Evolutionary conservation across 2,113 vertebrate species (phyloP), one percentile per base, ranked within the genome.

Genomic region (Thunnus thynnus): DNA sequence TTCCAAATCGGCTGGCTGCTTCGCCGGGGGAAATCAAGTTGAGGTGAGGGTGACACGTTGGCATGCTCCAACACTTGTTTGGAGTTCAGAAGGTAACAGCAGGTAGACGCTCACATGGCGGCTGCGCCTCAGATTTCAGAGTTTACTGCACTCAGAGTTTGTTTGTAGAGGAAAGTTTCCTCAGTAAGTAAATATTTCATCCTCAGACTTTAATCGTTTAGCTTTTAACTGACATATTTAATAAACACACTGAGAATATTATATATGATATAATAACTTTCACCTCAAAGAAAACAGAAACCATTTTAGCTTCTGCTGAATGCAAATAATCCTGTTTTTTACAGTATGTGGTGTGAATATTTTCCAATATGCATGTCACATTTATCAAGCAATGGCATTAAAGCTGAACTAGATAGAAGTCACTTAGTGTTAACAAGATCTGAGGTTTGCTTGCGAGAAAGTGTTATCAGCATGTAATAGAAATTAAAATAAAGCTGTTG

Each of bases 21-120:
- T 79, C 55, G 4, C 71, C 51, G 13, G 58, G 75, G 88, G 88
- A 82, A 75, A 78, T 84, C 71, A 56, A 83, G 84, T 72, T 13
- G 85, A 81, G 63, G 52, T 41, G 51, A 72, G 58, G 73, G 60
- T 1, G 69, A 72, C 64, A 52, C 69, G 1, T 63, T 51, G 54
- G 20, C 16, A 0, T 44, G 54, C 73, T 83, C 79, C 55, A 57
- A 76, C 62, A 56, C 67, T 78, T 79, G 72, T 80, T 82, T 73
- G 75, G 78, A 80, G 76, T 83, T 83, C 69, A 82, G 78, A 56
- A 68, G 70, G 76, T 25, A 72, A 54, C 76, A 58, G 66, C 76
- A 80, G 86, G 82, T 82, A 69, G 82, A 82, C 5, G 10, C 47
- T 56, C 41, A 50, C 78, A 4, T 4, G 6, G 56, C 54, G 41